A percentile compares a stretch with the other conserved stretches of the same genome.
Evolutionary conservation across 2,888 invertebrate species (phyloP).

Genomic region (Mythimna impura): DNA sequence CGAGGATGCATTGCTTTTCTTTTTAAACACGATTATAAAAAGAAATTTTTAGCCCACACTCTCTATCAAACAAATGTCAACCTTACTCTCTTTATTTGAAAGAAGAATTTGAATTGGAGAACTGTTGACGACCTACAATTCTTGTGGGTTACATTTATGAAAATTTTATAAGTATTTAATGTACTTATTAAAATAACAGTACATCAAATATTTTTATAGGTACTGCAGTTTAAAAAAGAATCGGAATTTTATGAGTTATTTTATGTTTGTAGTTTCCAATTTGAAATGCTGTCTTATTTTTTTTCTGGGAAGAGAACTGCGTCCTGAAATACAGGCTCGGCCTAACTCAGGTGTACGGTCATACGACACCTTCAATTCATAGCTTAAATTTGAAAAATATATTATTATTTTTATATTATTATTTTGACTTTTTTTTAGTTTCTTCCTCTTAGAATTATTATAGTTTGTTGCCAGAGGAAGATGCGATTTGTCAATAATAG

Average conservation of each 20-base stretch:
- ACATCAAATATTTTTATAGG: conserved; percentile 32
- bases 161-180: conserved; percentile 41
- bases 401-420: too few relatives aligned
- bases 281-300: background rate
- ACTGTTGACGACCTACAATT: conserved; percentile 56
- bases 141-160: conserved; percentile 41
- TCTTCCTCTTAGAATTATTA: background rate
- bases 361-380: too few relatives aligned
- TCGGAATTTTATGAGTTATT: conserved; percentile 23
- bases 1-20: conserved; percentile 75
- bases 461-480: background rate
- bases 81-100: conserved; percentile 26
- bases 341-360: too few relatives aligned
- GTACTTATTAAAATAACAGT: conserved; percentile 35
- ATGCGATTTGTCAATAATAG: background rate
- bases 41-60: conserved; percentile 54
- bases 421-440: background rate
- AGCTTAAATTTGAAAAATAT: too few relatives aligned
- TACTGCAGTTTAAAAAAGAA: conserved; percentile 13
- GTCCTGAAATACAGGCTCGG: too few relatives aligned
- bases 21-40: conserved; percentile 72
- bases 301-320: too few relatives aligned
- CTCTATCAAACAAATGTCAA: conserved; percentile 54
- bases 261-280: conserved; percentile 7
- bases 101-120: conserved; percentile 14